Conservation (phyloP, 2,113 vertebrate species). For the Dicentrarchus labrax region DNA sequence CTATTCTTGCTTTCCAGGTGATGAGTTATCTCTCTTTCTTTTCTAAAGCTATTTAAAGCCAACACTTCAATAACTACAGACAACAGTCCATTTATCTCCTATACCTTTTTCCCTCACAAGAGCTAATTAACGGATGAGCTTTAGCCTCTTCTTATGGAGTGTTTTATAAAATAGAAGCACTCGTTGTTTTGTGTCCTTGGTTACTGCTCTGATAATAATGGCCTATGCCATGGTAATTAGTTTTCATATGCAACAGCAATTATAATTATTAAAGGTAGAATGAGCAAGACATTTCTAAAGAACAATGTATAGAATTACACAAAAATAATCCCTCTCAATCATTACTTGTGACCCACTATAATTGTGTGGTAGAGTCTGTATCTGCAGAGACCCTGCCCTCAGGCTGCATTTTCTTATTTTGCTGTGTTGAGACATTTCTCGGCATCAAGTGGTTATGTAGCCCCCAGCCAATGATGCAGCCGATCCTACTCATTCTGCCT, state of each 20-base stretch:
- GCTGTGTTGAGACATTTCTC: no score
- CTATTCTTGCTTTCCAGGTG: constrained; percentile 16
- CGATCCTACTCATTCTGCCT: no score
- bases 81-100: not conserved
- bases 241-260: not conserved
- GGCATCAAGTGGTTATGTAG: no score
- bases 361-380: no score
- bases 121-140: constrained; percentile 4
- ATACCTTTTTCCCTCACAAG: not conserved
- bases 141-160: not conserved
- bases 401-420: no score
- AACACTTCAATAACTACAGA: not conserved
- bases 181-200: not conserved
- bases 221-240: not conserved
- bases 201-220: constrained; percentile 8
- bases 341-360: no score
- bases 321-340: no score
- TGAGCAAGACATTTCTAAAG: no score
- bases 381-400: no score
- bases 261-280: not conserved
- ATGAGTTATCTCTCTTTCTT: not conserved
- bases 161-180: constrained; percentile 2
- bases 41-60: constrained; percentile 24
- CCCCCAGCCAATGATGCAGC: no score
- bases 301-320: no score